Conservation (phyloP, 2,797 vertebrate genomes). For the Cheirogaleus major region DNA sequence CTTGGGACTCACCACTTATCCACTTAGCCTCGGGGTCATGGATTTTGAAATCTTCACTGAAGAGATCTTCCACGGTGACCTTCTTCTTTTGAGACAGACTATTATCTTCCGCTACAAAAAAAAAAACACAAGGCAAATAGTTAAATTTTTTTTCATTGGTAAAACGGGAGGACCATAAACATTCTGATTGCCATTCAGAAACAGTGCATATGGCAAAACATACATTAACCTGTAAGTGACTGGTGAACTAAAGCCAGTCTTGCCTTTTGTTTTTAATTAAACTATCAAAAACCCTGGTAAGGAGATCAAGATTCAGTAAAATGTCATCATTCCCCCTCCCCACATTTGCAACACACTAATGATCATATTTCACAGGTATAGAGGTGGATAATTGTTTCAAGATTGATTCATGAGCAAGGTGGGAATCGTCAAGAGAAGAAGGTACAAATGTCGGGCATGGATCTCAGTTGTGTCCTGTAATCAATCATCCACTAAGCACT, state of each 20-base stretch:
- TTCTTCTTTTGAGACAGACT: conserved; percentile 96
- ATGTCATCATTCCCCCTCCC: accelerated
- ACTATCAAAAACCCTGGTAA: neutral
- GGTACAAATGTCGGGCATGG: neutral
- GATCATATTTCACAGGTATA: accelerated
- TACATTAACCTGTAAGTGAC: neutral
- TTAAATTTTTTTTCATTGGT: neutral
- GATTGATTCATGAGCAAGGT: neutral
- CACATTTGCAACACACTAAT: accelerated
- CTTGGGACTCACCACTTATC: conserved; percentile 94
- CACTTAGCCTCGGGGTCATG: conserved; percentile 95
- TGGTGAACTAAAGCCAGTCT: no score
- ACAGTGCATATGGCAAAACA: accelerated
- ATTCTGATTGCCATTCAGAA: neutral
- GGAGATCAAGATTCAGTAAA: neutral
- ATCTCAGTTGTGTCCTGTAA: accelerated
- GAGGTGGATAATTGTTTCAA: neutral
- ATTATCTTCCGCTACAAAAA: conserved; percentile 93
- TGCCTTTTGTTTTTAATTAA: neutral
- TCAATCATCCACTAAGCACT: neutral
- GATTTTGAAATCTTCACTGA: conserved; percentile 92
- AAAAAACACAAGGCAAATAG: conserved; percentile 65
- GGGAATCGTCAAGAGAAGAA: neutral
- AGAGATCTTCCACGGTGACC: conserved; percentile 94
- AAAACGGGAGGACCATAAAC: neutral